Evolutionary conservation across 2,888 invertebrate genomes (phyloP).

Genomic region (Lingula anatina): DNA sequence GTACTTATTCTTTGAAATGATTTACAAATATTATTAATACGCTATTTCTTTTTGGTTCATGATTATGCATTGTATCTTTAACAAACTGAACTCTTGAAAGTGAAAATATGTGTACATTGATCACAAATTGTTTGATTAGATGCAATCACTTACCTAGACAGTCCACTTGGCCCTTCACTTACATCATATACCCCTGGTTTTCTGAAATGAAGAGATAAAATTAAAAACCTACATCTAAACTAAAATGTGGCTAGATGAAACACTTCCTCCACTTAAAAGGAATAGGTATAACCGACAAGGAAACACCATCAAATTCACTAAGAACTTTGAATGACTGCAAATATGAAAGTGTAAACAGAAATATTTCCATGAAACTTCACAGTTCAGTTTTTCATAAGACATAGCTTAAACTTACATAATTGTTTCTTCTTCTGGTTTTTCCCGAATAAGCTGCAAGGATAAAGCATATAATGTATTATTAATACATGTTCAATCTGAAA

Average conservation of each 20-base stretch:
- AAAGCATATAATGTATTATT: too few relatives aligned
- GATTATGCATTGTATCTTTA: neutral
- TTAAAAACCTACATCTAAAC: conserved; percentile 1
- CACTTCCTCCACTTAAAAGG: neutral
- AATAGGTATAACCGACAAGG: neutral
- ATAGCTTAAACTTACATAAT: too few relatives aligned
- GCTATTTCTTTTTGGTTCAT: too few relatives aligned
- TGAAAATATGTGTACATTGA: too few relatives aligned
- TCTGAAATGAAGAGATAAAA: conserved; percentile 19
- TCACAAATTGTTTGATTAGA: too few relatives aligned
- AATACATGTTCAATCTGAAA: too few relatives aligned
- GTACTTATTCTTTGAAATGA: too few relatives aligned
- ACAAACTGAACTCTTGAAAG: neutral
- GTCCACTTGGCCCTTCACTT: conserved; percentile 36
- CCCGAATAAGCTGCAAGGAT: too few relatives aligned
- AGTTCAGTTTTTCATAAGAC: too few relatives aligned
- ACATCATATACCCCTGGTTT: conserved; percentile 43
- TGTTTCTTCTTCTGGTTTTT: too few relatives aligned
- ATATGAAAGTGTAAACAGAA: neutral
- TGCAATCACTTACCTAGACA: conserved; percentile 41
- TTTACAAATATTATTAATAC: too few relatives aligned
- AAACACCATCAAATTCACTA: neutral
- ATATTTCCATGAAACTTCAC: too few relatives aligned
- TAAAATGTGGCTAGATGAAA: neutral
- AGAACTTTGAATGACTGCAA: neutral